A percentile compares a stretch with the other conserved stretches of the same genome.
Evolutionary conservation across 1,140 invertebrate species (phyloP).

Genomic region (Drosophila carrolli): DNA sequence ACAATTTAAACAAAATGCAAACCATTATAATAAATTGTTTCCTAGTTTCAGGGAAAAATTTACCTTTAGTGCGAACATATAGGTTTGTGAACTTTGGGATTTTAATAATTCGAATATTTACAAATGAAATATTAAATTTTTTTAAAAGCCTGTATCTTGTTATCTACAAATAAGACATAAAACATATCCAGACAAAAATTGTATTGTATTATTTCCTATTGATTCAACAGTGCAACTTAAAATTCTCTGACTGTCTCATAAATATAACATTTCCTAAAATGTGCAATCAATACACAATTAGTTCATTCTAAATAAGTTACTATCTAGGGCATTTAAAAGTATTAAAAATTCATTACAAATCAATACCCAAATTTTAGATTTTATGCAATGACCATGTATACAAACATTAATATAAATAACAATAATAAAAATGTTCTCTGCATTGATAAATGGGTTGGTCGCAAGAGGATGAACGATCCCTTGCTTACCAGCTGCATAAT

Average conservation of each 20-base stretch:
- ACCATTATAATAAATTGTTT: not conserved
- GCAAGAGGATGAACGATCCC: not conserved
- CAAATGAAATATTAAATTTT: too few relatives aligned
- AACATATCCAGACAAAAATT: too few relatives aligned
- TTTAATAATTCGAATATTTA: too few relatives aligned
- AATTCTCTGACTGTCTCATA: not conserved
- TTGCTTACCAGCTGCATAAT: constrained; percentile 67
- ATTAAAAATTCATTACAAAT: not conserved
- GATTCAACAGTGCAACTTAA: too few relatives aligned
- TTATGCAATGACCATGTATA: not conserved
- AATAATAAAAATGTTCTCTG: not conserved
- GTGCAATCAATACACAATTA: not conserved
- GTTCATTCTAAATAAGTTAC: not conserved
- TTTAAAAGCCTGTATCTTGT: too few relatives aligned
- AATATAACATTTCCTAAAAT: not conserved
- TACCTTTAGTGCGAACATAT: too few relatives aligned
- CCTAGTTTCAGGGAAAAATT: too few relatives aligned
- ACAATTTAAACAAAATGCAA: not conserved
- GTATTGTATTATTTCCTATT: too few relatives aligned
- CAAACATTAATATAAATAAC: not conserved
- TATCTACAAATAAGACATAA: too few relatives aligned
- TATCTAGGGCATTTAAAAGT: not conserved
- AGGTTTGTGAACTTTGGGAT: too few relatives aligned
- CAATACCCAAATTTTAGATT: not conserved
- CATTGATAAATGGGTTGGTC: too few relatives aligned